A percentile compares a stretch with the other conserved stretches of the same genome.
Conservation (phyloP, 2,797 vertebrate species). For the Sebastolobus alascanus region DNA sequence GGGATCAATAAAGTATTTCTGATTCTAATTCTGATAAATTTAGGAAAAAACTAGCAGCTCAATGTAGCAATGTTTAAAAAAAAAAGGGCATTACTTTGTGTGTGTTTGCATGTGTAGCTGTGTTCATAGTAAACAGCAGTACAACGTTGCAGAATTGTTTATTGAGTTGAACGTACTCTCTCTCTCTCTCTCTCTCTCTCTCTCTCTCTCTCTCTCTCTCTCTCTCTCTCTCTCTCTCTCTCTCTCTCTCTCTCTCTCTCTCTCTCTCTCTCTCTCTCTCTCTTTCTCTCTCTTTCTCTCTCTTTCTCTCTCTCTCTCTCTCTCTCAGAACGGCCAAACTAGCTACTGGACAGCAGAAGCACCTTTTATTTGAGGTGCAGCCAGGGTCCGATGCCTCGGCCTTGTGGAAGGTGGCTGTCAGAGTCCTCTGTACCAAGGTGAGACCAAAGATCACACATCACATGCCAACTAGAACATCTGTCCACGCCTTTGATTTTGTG, state of each 20-base stretch:
- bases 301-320: conserved; percentile 5
- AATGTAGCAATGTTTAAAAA: background rate
- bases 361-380: conserved; percentile 97
- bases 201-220: background rate
- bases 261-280: conserved; percentile 8
- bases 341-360: conserved; percentile 93
- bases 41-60: background rate
- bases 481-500: background rate
- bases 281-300: background rate
- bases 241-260: conserved; percentile 7
- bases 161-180: background rate
- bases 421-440: conserved; percentile 97
- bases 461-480: conserved; percentile 8
- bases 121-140: background rate
- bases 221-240: conserved; percentile 8
- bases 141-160: background rate
- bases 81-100: background rate
- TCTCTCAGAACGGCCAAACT: conserved; percentile 91
- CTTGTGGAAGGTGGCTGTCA: conserved; percentile 96
- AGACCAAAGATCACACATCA: conserved; percentile 46
- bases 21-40: background rate
- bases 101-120: background rate
- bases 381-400: conserved; percentile 95
- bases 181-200: conserved; percentile 5
- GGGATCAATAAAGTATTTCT: too few relatives aligned